Evolutionary conservation across 2,797 vertebrate species (phyloP).

Genomic region (Caiman crocodilus): DNA sequence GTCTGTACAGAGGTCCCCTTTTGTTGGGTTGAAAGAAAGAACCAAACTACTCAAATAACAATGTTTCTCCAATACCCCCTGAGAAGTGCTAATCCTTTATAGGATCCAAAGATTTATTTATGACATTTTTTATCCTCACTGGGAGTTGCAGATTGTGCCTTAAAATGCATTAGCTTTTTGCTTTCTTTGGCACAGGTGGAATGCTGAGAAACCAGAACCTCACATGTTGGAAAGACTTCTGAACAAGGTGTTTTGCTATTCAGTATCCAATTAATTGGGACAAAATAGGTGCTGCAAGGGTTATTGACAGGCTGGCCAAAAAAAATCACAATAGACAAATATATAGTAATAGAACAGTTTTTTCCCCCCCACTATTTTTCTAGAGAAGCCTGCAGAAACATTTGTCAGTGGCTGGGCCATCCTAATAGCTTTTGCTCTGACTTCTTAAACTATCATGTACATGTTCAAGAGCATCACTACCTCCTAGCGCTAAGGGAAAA

Average conservation of each 20-base stretch:
- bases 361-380: background rate
- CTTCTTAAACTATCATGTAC: background rate
- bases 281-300: background rate
- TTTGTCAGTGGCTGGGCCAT: background rate
- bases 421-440: background rate
- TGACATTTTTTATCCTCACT: background rate
- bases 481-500: fast-evolving
- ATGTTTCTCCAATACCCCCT: too few relatives aligned
- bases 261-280: background rate
- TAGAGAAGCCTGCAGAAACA: background rate
- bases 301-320: background rate
- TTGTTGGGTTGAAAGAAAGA: background rate
- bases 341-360: background rate
- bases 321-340: background rate
- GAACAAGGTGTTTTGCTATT: fast-evolving
- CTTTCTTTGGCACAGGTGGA: background rate
- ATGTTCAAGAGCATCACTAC: fast-evolving
- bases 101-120: background rate
- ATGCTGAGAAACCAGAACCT: background rate
- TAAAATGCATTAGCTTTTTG: background rate
- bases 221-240: fast-evolving
- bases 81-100: background rate
- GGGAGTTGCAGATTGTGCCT: background rate
- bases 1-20: conserved; percentile 28
- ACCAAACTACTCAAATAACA: background rate